Base-by-base conservation (phyloP, 37 sponge, comb jelly and placozoan species). In the Ephydatia muelleri region DNA sequence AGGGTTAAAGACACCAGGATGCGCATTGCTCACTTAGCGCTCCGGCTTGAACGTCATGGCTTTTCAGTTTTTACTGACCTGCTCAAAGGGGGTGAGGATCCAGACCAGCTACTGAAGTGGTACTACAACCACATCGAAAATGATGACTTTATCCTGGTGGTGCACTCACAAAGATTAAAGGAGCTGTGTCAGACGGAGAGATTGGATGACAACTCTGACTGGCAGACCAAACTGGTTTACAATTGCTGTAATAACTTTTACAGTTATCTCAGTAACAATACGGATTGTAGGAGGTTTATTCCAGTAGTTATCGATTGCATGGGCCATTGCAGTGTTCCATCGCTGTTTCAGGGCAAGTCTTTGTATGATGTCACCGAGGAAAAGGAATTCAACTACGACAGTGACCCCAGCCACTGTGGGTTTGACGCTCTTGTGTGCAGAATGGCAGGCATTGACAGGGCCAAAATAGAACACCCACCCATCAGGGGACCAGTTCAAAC, bases 401-500 rank as follows among this genome's bases (percentile, higher is more conserved):
- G 79, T 37, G 8, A 8, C 8, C 47, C 47, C 75, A 78, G 16
- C 67, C 35, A 65, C 26, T 35, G 80, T 5, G 73, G 66, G 49
- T 89, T 89, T 74, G 89, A 89, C 67, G 49, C 33, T 67, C 80
- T 89, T 11, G 73, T 89, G 5, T 89, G 89, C 64, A 73, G 84
- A 64, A 84, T 89, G 85, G 85, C 84, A 22, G 89, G 89, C n/a
- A 84, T 89, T 3, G 80, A 89, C 66, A 77, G 89, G 43, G 49
- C 26, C 3, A 33, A 79, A 29, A n/a, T 89, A 26, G 78, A 87
- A 38, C 12, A 43, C 16, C 65, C 37, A 36, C 36, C 16, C 9
- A 4, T 57, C 57, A 57, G 57, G 16, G 57, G 57, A 14, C 57
- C 12, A 57, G 19, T 57, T 57, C 14, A 13, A 21, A 14, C 6